A percentile compares a stretch with the other conserved stretches of the same genome.
These are phyloP conservation scores for Botia almorhae DNA, from an alignment of 2,797 vertebrate genomes.

Conservation along the genomic window DNA sequence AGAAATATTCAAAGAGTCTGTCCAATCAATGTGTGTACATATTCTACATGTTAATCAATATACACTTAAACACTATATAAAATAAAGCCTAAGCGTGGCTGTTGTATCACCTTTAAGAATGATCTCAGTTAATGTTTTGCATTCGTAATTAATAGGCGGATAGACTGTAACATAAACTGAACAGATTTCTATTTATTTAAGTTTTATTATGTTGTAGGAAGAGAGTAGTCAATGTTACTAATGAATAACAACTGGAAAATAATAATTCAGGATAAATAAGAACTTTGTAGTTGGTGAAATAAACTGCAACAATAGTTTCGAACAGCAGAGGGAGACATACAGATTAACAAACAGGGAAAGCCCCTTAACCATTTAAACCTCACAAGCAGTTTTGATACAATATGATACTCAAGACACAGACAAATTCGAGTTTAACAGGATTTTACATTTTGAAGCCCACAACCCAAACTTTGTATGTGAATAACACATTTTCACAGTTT, in stretches of 20 bases:
- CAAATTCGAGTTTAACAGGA: not conserved
- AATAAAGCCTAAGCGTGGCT: not conserved
- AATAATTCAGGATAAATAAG: not conserved
- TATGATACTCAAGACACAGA: not conserved
- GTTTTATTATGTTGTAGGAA: not conserved
- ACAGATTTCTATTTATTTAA: not conserved
- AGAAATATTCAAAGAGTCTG: not conserved
- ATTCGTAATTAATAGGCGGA: not conserved
- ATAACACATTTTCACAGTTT: not conserved
- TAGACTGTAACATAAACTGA: not conserved
- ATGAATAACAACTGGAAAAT: not conserved
- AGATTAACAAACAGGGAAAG: not conserved
- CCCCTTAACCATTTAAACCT: constrained; percentile 2
- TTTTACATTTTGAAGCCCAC: not conserved
- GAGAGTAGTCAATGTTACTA: no score
- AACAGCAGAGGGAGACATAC: constrained; percentile 38
- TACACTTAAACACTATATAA: not conserved
- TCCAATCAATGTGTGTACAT: not conserved
- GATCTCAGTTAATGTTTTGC: not conserved
- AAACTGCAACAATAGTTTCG: not conserved
- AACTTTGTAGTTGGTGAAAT: not conserved
- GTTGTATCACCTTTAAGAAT: not conserved
- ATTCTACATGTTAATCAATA: not conserved
- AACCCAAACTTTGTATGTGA: not conserved
- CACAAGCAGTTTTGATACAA: not conserved